phyloP scores from a whole-genome alignment of 2,888 invertebrate species.

The Electrophaes corylata region DNA sequence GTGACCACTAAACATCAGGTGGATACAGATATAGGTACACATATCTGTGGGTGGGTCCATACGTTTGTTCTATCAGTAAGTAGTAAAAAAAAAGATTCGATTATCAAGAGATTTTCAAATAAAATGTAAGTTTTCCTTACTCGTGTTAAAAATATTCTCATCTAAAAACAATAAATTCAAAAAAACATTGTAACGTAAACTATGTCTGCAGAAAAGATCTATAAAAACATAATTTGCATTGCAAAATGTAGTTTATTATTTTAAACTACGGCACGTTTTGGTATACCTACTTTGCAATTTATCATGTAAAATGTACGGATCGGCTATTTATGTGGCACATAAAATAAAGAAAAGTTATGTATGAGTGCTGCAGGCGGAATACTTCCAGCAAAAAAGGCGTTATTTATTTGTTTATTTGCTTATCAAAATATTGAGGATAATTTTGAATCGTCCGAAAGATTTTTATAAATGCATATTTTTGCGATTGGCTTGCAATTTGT shows the following conservation, averaged over 20 bases:
- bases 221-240: conserved; percentile 15
- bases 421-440: no score
- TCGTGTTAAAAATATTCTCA: background rate
- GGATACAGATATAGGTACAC: no score
- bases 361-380: background rate
- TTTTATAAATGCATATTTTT: no score
- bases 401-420: no score
- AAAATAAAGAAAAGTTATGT: background rate
- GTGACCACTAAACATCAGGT: no score
- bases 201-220: background rate
- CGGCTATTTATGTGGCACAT: background rate
- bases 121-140: no score
- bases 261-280: conserved; percentile 6
- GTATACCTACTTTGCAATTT: background rate
- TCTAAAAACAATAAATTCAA: conserved; percentile 2
- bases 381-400: background rate
- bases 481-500: no score
- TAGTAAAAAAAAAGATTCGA: no score
- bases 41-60: no score
- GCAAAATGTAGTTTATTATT: conserved; percentile 6
- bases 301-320: background rate
- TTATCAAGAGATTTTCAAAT: no score
- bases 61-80: no score
- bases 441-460: no score
- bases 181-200: background rate